Conservation (phyloP, 1,140 invertebrate species). For the Drosophila teissieri region DNA sequence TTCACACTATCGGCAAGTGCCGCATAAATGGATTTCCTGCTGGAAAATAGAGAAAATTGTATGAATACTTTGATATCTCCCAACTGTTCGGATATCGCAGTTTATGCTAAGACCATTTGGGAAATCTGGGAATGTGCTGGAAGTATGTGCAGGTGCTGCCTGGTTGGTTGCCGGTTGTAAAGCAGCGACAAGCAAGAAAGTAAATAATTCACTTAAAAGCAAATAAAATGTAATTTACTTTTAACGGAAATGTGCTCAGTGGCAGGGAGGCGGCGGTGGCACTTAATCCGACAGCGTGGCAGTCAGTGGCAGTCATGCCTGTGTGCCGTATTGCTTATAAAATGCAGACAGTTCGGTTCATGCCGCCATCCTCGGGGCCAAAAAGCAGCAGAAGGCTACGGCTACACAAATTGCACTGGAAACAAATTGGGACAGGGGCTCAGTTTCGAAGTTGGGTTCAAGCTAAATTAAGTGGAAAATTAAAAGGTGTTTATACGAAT, state of each 20-base stretch:
- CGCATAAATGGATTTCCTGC: not conserved
- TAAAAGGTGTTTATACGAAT: too few relatives aligned
- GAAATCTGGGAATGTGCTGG: not conserved
- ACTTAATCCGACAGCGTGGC: constrained; percentile 4
- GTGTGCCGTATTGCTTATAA: constrained; percentile 3
- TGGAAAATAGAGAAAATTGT: not conserved
- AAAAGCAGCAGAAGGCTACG: not conserved
- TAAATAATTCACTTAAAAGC: constrained; percentile 68
- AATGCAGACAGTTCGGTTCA: constrained; percentile 29
- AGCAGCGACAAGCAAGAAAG: constrained; percentile 43
- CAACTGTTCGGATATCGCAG: not conserved
- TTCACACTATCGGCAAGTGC: too few relatives aligned
- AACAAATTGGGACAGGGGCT: not conserved
- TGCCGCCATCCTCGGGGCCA: constrained; percentile 8
- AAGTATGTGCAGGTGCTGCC: not conserved
- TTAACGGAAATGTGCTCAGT: constrained; percentile 46
- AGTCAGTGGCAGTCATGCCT: not conserved
- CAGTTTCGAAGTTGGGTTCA: not conserved
- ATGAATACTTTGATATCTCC: not conserved
- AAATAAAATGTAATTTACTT: constrained; percentile 64
- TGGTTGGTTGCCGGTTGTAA: constrained; percentile 1
- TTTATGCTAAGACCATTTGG: not conserved
- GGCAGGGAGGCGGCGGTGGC: not conserved
- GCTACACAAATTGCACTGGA: not conserved
- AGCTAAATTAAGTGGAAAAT: not conserved